Base-by-base conservation (phyloP, 2,797 vertebrate genomes). In the Sciurus vulgaris region DNA sequence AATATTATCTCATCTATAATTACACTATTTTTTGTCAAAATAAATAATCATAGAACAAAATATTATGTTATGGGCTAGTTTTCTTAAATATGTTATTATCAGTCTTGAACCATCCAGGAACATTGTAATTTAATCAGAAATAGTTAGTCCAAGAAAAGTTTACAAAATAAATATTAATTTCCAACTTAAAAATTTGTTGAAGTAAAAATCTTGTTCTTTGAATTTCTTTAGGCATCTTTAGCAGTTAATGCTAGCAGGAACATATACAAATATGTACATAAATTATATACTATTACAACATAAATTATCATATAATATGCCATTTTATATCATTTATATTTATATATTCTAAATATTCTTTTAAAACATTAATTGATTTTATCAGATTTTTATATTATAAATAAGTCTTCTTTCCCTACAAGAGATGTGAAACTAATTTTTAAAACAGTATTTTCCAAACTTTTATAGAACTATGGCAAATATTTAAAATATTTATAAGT, bases 51-150 rank as follows among this genome's bases (percentile, higher is more conserved):
- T 38, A 51, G 11, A 85, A 92, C 33, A 20, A 49, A 61, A 72
- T 76, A 93, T 88, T 93, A 24, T 61, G 28, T 33, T 44, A 41
- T 14, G 13, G 73, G n/a, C 18, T 88, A 20, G 33, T 87, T 44
- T 84, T 86, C 20, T 56, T 92, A 83, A 84, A 82, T 30, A 24
- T 77, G 92, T 92, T 78, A 91, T 95, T 89, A 86, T 85, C 59
- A 28, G 20, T 44, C 78, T 65, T 87, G 47, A 90, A 26, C 30
- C 33, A 87, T 24, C 77, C 2, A 73, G 78, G 38, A 86, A 67
- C n/a, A 92, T 41, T 92, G 33, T 35, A 89, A 81, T 72, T 87
- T 35, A 72, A 12, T 35, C 49, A 81, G 56, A 87, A 72, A 84
- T 87, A 72, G 67, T 1, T 69, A 77, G 13, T 56, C 41, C 96